Evolutionary conservation across 2,797 vertebrate species (phyloP), one percentile per base, ranked within the genome.

Genomic region (Microctenopoma lineatum): DNA sequence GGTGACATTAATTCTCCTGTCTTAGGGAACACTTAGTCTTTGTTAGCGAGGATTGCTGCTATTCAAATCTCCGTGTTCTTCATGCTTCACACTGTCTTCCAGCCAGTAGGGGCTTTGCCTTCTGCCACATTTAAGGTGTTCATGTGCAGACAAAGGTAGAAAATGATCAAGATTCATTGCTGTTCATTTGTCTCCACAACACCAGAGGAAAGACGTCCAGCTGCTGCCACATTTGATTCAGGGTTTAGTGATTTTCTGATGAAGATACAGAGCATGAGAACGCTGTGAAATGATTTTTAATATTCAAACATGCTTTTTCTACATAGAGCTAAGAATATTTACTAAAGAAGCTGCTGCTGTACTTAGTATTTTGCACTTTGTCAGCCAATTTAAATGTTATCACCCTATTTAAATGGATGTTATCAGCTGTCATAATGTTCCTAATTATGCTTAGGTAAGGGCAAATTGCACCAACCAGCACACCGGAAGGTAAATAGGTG

Each of bases 81-180:
- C 82, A 80, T 82, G 85, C 85, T 84, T 85, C 71, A 39, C 64
- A 25, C 75, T 51, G 77, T 85, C 86, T 77, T 85, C 61, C 75
- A 88, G 76, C 75, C 77, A 15, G 59, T 4, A 11, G 66, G 56
- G 50, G 77, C 67, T 58, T 32, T 47, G 75, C 51, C 45, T 56
- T 67, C 69, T 52, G 62, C 75, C 11, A 81, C 84, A 72, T 77
- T 87, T 87, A 46, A 79, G 80, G 73, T 84, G 84, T 84, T 86
- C 82, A 87, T 77, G 81, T 6, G 29, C 69, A 77, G 76, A 78
- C 81, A 77, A 75, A 77, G 74, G 83, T 73, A 29, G 79, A 73
- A 79, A 81, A 80, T 84, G 78, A 90, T 90, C 84, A 89, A 87
- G 87, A 92, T 92, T 79, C 83, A 91, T 89, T 59, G 87, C 81